phyloP scores from a whole-genome alignment of 2,113 vertebrate species.

The Sialia sialis region DNA sequence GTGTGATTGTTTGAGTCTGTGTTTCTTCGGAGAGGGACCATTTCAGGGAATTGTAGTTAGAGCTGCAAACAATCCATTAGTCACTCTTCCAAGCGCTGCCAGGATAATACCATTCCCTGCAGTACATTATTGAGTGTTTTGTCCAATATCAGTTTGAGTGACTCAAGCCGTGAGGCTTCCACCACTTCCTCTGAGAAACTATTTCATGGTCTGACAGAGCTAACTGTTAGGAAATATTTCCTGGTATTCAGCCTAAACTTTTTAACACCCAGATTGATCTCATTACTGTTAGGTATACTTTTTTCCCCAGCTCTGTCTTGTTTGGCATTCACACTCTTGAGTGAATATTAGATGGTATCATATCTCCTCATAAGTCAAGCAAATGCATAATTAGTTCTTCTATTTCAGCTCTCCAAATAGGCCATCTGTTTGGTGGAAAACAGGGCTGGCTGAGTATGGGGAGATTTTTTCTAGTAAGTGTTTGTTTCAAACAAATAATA shows the following conservation, averaged over 20 bases:
- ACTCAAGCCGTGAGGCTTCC: slow-evolving; percentile 50
- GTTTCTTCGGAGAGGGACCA: slow-evolving; percentile 49
- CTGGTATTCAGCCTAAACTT: slow-evolving; percentile 37
- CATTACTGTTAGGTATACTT: slow-evolving; percentile 17
- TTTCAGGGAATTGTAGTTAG: slow-evolving; percentile 47
- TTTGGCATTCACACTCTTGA: not conserved
- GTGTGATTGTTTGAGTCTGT: slow-evolving; percentile 22
- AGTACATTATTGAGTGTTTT: slow-evolving; percentile 50
- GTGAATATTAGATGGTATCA: slow-evolving; percentile 9
- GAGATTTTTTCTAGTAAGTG: not conserved
- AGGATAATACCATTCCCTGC: slow-evolving; percentile 11
- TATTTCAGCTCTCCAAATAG: slow-evolving; percentile 29
- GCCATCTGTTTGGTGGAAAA: slow-evolving; percentile 50
- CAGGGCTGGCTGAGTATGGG: not conserved
- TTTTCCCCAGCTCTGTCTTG: not conserved
- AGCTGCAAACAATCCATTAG: slow-evolving; percentile 40
- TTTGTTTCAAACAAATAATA: not conserved
- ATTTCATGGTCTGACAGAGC: slow-evolving; percentile 24
- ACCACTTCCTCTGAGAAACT: slow-evolving; percentile 39
- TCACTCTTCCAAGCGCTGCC: slow-evolving; percentile 36
- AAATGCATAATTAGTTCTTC: slow-evolving; percentile 45
- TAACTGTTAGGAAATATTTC: slow-evolving; percentile 26
- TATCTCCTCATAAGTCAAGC: slow-evolving; percentile 31
- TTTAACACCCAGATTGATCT: slow-evolving; percentile 39
- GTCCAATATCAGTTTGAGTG: slow-evolving; percentile 35